A percentile compares a stretch with the other conserved stretches of the same genome.
Evolutionary conservation across 1,140 invertebrate genomes (phyloP).

Genomic region (Hycleus cichorii): DNA sequence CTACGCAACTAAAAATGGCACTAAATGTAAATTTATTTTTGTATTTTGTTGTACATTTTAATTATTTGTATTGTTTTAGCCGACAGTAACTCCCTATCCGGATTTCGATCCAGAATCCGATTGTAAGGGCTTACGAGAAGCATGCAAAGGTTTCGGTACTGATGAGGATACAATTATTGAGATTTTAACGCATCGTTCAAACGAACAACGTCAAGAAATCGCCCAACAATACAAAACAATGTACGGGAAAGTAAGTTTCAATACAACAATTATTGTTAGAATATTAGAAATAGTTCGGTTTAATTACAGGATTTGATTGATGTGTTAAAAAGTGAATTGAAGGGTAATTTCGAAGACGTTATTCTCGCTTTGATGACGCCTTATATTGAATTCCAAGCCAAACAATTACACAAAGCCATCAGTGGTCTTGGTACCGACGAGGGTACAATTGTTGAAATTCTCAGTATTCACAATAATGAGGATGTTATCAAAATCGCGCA

Average conservation of each 20-base stretch:
- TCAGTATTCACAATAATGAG: conserved; percentile 79
- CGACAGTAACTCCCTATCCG: conserved; percentile 54
- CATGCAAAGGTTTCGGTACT: conserved; percentile 82
- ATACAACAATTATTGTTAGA: background rate
- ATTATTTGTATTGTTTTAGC: conserved; percentile 29
- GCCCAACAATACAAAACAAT: conserved; percentile 65
- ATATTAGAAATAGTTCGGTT: background rate
- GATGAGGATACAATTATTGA: conserved; percentile 78
- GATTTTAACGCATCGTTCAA: conserved; percentile 65
- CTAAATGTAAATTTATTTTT: background rate
- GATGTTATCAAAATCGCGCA: conserved; percentile 76
- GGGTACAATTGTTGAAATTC: conserved; percentile 77
- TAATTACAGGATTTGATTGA: conserved; percentile 70
- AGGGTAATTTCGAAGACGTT: conserved; percentile 85
- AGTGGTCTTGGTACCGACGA: conserved; percentile 78
- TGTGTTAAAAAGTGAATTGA: conserved; percentile 84
- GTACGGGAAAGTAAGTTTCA: conserved; percentile 65
- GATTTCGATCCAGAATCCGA: conserved; percentile 64
- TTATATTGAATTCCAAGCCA: conserved; percentile 78
- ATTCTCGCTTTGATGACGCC: conserved; percentile 82
- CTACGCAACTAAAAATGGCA: background rate
- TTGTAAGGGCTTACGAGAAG: conserved; percentile 72
- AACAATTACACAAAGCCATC: conserved; percentile 81
- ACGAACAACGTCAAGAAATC: conserved; percentile 69
- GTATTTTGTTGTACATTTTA: background rate